phyloP scores from a whole-genome alignment of 1,140 invertebrate genomes.

The Oreohelix idahoensis region DNA sequence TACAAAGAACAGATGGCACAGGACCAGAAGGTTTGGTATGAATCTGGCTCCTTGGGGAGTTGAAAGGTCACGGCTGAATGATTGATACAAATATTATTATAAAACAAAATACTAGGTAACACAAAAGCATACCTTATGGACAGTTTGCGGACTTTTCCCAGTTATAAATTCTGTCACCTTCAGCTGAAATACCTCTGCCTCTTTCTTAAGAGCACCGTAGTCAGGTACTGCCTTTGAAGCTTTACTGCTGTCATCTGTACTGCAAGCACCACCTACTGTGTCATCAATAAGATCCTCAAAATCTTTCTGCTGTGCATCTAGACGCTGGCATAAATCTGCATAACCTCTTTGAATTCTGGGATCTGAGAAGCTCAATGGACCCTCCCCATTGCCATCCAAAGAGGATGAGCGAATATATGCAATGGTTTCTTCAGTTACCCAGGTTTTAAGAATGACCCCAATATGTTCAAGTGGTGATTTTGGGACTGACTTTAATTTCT shows the following conservation, averaged over 20 bases:
- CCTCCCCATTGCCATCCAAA: conserved; percentile 28
- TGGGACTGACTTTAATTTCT: background rate
- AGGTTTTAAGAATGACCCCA: conserved; percentile 30
- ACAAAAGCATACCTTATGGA: background rate
- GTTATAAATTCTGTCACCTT: conserved; percentile 51
- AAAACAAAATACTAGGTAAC: too few species aligned
- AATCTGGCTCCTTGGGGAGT: too few species aligned
- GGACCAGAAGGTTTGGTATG: too few species aligned
- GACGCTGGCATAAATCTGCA: conserved; percentile 41
- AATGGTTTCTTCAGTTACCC: conserved; percentile 42
- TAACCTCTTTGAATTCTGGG: conserved; percentile 44
- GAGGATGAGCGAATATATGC: conserved; percentile 10
- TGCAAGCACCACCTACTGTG: conserved; percentile 20
- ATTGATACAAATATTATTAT: too few species aligned
- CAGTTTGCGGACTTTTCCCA: conserved; percentile 33
- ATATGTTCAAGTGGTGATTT: conserved; percentile 31
- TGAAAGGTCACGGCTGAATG: too few species aligned
- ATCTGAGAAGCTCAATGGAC: conserved; percentile 13
- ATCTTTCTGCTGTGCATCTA: conserved; percentile 48
- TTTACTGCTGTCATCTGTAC: background rate
- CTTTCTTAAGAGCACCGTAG: conserved; percentile 46
- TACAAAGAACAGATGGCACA: too few species aligned
- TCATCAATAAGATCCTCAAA: conserved; percentile 43
- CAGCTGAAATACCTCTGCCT: conserved; percentile 48
- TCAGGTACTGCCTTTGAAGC: conserved; percentile 44